Base-by-base conservation (phyloP, 1,140 invertebrate genomes). In the Latrodectus geometricus region DNA sequence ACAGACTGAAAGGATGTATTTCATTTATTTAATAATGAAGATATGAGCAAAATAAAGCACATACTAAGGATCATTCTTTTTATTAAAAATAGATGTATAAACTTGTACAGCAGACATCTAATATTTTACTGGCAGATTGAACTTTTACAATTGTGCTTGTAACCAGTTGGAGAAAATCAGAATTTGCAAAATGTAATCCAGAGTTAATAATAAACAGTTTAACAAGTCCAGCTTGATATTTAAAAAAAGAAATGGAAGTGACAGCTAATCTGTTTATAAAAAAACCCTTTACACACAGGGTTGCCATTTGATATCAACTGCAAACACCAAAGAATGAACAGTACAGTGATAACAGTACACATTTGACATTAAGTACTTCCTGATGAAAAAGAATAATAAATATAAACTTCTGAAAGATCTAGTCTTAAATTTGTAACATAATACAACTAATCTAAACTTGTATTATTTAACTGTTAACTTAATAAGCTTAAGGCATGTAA, bases 1-100 rank as follows among this genome's bases (percentile, higher is more conserved):
- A n/a, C n/a, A n/a, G n/a, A n/a, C n/a, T n/a, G n/a, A n/a, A n/a
- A n/a, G n/a, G n/a, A n/a, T n/a, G n/a, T n/a, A n/a, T 35, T 35
- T 35, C 5, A 3, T 35, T 35, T 35, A 35, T 35, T 35, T 35
- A 35, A 35, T 35, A 35, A 35, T 35, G 5, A 35, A 35, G 65
- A 66, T 20, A 66, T 20, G 20, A n/a, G 8, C 7, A 66, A 12
- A 7, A 66, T n/a, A 66, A 66, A 65, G 48, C 35, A n/a, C 15
- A 35, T 61, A 61, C 15, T 65, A 61, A 77, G 48, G 20, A 65
- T 61, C 52, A 77, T 56, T 61, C 54, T 23, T 79, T 56, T 79
- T 79, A 79, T 79, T 79, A 79, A 79, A 79, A 79, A 79, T 76
- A 79, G 66, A 79, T 79, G 68, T 79, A 69, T 49, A 79, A 48